phyloP scores from a whole-genome alignment of 2,888 invertebrate genomes.

The Mesorhabditis belari region DNA sequence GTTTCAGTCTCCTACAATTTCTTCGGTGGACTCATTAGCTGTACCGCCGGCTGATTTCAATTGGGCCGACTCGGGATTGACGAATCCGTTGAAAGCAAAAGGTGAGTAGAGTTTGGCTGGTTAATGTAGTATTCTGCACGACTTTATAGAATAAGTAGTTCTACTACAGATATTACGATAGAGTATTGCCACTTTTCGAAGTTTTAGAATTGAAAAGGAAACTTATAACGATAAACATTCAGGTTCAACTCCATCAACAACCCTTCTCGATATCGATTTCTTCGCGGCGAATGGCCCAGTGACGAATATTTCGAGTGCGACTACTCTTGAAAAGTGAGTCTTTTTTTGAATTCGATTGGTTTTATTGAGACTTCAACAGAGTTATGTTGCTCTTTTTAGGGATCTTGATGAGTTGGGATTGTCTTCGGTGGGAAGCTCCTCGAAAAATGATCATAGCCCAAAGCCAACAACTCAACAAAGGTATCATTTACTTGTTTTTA shows the following conservation, averaged over 20 bases:
- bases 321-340: slow-evolving; percentile 1
- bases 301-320: slow-evolving; percentile 1
- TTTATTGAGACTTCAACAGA: no score
- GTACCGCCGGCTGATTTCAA: slow-evolving; percentile 43
- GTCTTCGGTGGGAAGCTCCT: no score
- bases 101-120: slow-evolving; percentile 24
- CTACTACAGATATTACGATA: no score
- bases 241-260: slow-evolving; percentile 9
- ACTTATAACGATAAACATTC: no score
- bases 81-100: slow-evolving; percentile 39
- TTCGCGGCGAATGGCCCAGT: slow-evolving; percentile 16
- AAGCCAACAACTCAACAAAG: no score
- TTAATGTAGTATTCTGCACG: no score
- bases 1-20: no score
- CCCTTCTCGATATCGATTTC: slow-evolving; percentile 36
- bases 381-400: neutral
- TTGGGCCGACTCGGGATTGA: slow-evolving; percentile 39
- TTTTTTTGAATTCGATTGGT: no score
- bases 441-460: neutral
- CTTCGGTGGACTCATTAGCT: slow-evolving; percentile 30
- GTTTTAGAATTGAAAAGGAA: no score
- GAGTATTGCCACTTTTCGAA: no score
- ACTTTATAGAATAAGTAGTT: no score
- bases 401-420: neutral
- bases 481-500: slow-evolving; percentile 1